These are phyloP conservation scores for Orius insidiosus DNA, from an alignment of 1,140 invertebrate species.

Conservation along the genomic window DNA sequence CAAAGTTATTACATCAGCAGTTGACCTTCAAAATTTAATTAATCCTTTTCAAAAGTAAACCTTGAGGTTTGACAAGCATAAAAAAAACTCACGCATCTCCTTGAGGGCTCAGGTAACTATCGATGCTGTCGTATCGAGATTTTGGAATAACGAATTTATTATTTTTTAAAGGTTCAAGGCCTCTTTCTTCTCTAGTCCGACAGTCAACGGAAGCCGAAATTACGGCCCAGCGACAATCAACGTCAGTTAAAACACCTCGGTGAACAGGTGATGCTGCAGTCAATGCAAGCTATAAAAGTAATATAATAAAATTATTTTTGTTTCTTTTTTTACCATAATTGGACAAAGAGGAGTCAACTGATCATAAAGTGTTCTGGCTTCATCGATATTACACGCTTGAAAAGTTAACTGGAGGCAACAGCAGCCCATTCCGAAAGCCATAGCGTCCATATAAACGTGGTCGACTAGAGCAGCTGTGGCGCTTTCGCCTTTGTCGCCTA, in stretches of 20 bases:
- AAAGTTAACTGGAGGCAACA: slow-evolving; percentile 93
- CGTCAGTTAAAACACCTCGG: slow-evolving; percentile 81
- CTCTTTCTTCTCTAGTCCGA: slow-evolving; percentile 84
- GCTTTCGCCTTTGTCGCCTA: slow-evolving; percentile 52
- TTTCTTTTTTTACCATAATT: slow-evolving; percentile 56
- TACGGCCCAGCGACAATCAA: slow-evolving; percentile 93
- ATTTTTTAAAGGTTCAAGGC: slow-evolving; percentile 52
- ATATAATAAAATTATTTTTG: neutral
- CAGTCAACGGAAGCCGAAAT: slow-evolving; percentile 92
- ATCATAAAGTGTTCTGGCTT: slow-evolving; percentile 92
- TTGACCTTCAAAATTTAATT: neutral
- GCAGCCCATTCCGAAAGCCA: slow-evolving; percentile 99
- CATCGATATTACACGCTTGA: slow-evolving; percentile 83
- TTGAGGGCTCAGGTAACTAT: slow-evolving; percentile 82
- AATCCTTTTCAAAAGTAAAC: neutral
- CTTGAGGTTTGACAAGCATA: neutral
- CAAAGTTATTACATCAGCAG: neutral
- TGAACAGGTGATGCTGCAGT: slow-evolving; percentile 92
- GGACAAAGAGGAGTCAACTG: slow-evolving; percentile 94
- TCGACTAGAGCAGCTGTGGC: slow-evolving; percentile 49
- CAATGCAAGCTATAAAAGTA: slow-evolving; percentile 56
- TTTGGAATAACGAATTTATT: slow-evolving; percentile 81
- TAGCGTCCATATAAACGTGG: slow-evolving; percentile 93
- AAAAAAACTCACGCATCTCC: slow-evolving; percentile 42
- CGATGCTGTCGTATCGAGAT: slow-evolving; percentile 94